Evolutionary conservation across 2,888 invertebrate genomes (phyloP).

Genomic region (Lymantria monacha): DNA sequence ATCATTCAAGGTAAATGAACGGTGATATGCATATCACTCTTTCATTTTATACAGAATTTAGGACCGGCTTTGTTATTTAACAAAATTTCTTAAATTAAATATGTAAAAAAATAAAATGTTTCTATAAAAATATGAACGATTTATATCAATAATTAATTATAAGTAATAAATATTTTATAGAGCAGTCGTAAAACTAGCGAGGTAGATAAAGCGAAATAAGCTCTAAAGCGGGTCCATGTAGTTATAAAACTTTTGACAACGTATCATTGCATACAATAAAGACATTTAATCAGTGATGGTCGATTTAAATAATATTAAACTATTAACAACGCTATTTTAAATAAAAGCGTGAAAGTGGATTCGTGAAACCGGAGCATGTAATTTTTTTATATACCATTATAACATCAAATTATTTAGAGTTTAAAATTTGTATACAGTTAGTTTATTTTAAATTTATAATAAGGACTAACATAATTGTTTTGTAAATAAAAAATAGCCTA

Average conservation of each 20-base stretch:
- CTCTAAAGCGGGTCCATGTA: constrained; percentile 40
- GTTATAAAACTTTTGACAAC: constrained; percentile 69
- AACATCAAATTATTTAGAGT: background rate
- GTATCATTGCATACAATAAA: constrained; percentile 57
- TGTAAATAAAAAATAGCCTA: no score
- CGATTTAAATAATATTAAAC: constrained; percentile 19
- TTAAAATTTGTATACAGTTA: background rate
- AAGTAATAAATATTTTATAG: constrained; percentile 72
- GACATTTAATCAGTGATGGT: constrained; percentile 32
- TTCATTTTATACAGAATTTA: constrained; percentile 59
- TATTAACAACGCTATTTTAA: constrained; percentile 9
- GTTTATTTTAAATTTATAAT: background rate
- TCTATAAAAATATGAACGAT: constrained; percentile 70
- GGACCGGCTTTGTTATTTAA: constrained; percentile 60
- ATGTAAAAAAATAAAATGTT: constrained; percentile 61
- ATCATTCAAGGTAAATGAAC: constrained; percentile 74
- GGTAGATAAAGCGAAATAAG: constrained; percentile 46
- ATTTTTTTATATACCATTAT: background rate
- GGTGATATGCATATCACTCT: constrained; percentile 66
- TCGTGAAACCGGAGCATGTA: constrained; percentile 4
- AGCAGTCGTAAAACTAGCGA: constrained; percentile 64
- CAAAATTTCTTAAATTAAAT: constrained; percentile 63
- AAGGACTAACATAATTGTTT: no score
- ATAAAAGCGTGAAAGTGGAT: constrained; percentile 9
- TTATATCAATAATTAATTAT: constrained; percentile 71